These are phyloP conservation scores for Nephrotoma guestfalica DNA, from an alignment of 2,888 invertebrate species.

Conservation along the genomic window DNA sequence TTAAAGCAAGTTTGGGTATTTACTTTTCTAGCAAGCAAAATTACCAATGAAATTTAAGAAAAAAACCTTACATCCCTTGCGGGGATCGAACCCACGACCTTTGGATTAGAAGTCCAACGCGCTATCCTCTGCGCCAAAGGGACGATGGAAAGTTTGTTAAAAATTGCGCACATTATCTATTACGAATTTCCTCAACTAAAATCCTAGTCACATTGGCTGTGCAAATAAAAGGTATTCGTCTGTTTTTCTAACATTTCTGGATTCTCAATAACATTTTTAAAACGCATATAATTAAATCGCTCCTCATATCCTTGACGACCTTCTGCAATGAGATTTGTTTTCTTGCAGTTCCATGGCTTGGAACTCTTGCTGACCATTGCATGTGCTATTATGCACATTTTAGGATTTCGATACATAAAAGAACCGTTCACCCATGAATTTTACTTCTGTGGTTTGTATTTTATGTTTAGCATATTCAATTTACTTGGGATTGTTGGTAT, in stretches of 20 bases:
- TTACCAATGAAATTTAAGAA: too few relatives aligned
- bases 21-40: too few relatives aligned
- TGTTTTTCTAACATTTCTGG: not conserved
- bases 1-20: too few relatives aligned
- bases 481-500: conserved; percentile 17
- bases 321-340: not conserved
- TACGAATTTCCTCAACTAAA: not conserved
- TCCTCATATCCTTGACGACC: too few relatives aligned
- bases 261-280: not conserved
- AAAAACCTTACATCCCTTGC: conserved; percentile 46
- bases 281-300: not conserved
- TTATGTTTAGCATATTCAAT: conserved; percentile 18
- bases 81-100: conserved; percentile 80
- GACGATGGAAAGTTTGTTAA: conserved; percentile 33
- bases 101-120: conserved; percentile 84
- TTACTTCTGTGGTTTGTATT: conserved; percentile 20
- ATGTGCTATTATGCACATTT: not conserved
- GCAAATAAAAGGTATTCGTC: not conserved
- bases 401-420: not conserved
- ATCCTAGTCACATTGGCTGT: not conserved
- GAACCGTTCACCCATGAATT: conserved; percentile 18
- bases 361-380: not conserved
- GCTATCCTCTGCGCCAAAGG: conserved; percentile 81
- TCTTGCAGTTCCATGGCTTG: not conserved
- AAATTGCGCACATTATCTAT: conserved; percentile 7